Evolutionary conservation across 2,797 vertebrate genomes (phyloP).

Genomic region (Melanotaenia maccullochi): DNA sequence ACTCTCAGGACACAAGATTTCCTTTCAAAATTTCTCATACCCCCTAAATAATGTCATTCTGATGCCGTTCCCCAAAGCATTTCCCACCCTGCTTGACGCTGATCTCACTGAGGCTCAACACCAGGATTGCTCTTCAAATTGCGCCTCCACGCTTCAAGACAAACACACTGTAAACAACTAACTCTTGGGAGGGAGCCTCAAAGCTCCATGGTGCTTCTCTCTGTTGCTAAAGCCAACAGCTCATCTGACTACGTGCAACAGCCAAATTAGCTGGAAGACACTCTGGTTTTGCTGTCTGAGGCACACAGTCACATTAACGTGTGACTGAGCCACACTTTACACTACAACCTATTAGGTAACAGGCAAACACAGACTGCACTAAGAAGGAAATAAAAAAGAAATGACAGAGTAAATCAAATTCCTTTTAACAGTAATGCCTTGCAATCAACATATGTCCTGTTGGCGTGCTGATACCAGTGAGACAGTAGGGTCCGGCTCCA

Average conservation of each 20-base stretch:
- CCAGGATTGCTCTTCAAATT: conserved; percentile 35
- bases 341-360: background rate
- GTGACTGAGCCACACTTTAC: conserved; percentile 21
- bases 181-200: conserved; percentile 50
- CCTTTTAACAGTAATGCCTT: background rate
- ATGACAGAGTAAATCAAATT: background rate
- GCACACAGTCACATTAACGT: background rate
- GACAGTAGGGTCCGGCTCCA: conserved; percentile 4
- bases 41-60: background rate
- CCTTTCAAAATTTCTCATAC: conserved; percentile 10
- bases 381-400: conserved; percentile 13
- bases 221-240: conserved; percentile 62
- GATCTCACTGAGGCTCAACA: conserved; percentile 41
- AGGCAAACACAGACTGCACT: background rate
- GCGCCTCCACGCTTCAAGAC: conserved; percentile 37
- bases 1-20: background rate
- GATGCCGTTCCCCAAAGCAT: background rate
- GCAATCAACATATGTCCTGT: conserved; percentile 21
- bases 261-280: conserved; percentile 43
- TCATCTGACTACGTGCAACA: conserved; percentile 34
- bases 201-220: conserved; percentile 44
- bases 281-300: background rate
- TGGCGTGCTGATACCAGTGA: conserved; percentile 17
- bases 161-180: conserved; percentile 67
- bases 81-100: conserved; percentile 27